phyloP scores from a whole-genome alignment of 2,888 invertebrate genomes.

The Heterodera filipjevi region DNA sequence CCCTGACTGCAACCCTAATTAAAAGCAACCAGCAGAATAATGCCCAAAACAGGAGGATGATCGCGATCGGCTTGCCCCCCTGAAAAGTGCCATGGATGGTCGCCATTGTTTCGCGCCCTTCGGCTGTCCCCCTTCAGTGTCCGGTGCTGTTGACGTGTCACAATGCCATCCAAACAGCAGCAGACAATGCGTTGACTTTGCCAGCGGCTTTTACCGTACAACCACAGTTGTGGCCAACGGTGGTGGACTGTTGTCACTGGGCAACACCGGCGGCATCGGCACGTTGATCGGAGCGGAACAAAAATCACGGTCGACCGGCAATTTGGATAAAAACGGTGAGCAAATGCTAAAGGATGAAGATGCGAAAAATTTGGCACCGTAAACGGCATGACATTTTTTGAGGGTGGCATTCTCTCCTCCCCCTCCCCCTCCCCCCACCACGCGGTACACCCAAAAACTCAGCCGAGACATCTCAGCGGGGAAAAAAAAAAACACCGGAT shows the following conservation, averaged over 20 bases:
- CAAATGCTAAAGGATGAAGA: too few relatives aligned
- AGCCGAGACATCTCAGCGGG: too few relatives aligned
- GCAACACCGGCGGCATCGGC: neutral
- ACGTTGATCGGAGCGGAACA: constrained; percentile 25
- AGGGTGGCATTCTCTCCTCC: too few relatives aligned
- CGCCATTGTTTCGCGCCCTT: constrained; percentile 14
- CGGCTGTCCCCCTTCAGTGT: neutral
- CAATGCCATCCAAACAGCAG: neutral
- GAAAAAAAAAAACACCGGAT: too few relatives aligned
- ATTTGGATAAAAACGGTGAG: constrained; percentile 27
- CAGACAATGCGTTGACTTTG: too few relatives aligned
- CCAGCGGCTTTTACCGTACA: constrained; percentile 27
- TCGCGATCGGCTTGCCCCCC: constrained; percentile 5
- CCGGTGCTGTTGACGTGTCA: neutral
- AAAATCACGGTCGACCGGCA: constrained; percentile 38
- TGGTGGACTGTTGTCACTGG: constrained; percentile 18
- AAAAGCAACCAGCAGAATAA: too few relatives aligned
- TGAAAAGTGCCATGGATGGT: constrained; percentile 20
- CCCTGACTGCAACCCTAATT: neutral
- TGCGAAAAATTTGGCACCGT: too few relatives aligned
- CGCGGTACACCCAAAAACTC: too few relatives aligned
- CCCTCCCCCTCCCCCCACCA: too few relatives aligned
- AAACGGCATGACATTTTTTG: too few relatives aligned
- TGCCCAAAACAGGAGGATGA: constrained; percentile 14
- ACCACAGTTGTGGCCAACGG: constrained; percentile 25